Evolutionary conservation across 2,113 vertebrate genomes (phyloP).

Genomic region (Xiphophorus maculatus): DNA sequence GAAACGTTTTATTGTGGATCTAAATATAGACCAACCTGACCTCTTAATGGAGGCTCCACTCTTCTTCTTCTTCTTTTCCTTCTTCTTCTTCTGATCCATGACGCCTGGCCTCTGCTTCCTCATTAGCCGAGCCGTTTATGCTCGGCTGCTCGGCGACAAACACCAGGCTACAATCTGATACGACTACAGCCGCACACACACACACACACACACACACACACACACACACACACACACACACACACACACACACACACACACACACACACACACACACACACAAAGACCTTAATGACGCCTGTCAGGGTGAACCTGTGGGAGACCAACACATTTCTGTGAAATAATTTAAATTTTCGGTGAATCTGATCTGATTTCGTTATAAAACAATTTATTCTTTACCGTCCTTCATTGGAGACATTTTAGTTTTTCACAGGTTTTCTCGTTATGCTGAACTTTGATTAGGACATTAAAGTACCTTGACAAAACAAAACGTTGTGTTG

Average conservation of each 20-base stretch:
- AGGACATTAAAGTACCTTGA: too few species aligned
- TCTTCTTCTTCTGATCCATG: conserved; percentile 45
- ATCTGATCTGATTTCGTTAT: not conserved
- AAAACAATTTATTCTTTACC: too few species aligned
- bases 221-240: too few species aligned
- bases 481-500: too few species aligned
- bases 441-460: too few species aligned
- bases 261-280: conserved; percentile 42
- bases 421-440: too few species aligned
- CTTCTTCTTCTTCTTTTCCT: not conserved
- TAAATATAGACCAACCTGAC: not conserved
- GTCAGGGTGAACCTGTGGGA: not conserved
- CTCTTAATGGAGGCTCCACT: not conserved
- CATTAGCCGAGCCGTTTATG: conserved; percentile 42
- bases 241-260: too few species aligned
- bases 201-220: too few species aligned
- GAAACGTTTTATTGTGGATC: not conserved
- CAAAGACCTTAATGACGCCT: conserved; percentile 29
- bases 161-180: conserved; percentile 43
- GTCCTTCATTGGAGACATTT: too few species aligned
- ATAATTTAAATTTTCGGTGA: not conserved
- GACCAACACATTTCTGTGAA: not conserved
- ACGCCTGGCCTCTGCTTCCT: conserved; percentile 45
- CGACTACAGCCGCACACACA: conserved; percentile 34
- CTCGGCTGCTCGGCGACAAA: conserved; percentile 59